Evolutionary conservation across 2,888 invertebrate species (phyloP), one percentile per base, ranked within the genome.

Genomic region (Epistrophella euchroma): DNA sequence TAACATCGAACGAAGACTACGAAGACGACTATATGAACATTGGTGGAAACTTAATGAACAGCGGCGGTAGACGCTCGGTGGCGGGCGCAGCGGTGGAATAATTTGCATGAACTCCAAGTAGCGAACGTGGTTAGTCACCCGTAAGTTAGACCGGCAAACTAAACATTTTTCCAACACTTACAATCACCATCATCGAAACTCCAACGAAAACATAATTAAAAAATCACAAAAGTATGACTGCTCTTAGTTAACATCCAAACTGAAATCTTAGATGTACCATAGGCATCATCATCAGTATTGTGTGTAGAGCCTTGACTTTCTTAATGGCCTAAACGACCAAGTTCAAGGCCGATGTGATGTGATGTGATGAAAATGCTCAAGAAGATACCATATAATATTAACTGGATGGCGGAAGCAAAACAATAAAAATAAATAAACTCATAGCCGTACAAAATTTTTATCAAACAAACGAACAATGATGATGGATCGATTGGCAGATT

Each of bases 21-120:
- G 47, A 66, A 50, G 11, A 32, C 58, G 40, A 25, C 60, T 40
- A 37, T 40, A 37, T 45, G 25, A 47, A 60, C 77, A 60, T 50
- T 52, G 72, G 71, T 78, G 68, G 66, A 66, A 60, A 68, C 28
- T 60, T 78, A 73, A 78, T 73, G 82, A 78, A 66, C 73, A 28
- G 7, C 32, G 15, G 13, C 32, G 7, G 4, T n/a, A n/a, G 19
- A 43, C 28, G 52, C 7, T n/a, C n/a, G n/a, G n/a, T n/a, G n/a
- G n/a, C n/a, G n/a, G n/a, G n/a, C n/a, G n/a, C n/a, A n/a, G n/a
- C n/a, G 60, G 52, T n/a, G 1, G 11, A 22, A 25, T 52, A 52
- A 11, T 75, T 80, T 75, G 84, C 64, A 75, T 71, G 84, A 79
- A 52, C 75, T 80, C 56, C 75, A 80, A 79, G 82, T 56, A 58